phyloP scores from a whole-genome alignment of 2,888 invertebrate species.

The Argyresthia goedartella region DNA sequence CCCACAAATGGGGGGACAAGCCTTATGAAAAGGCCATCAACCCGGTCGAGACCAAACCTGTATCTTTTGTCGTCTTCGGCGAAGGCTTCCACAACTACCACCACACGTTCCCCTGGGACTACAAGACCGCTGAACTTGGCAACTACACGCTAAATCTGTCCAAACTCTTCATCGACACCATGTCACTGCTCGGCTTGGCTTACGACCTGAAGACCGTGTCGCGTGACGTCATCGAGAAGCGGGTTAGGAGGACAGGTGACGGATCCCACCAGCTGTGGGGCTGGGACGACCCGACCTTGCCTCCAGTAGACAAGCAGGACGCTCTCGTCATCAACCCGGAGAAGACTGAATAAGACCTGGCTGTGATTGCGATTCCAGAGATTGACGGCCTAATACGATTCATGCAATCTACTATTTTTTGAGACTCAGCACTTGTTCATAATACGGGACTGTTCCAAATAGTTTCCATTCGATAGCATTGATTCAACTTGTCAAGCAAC shows the following conservation, averaged over 20 bases:
- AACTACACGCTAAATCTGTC: conserved; percentile 78
- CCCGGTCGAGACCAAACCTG: conserved; percentile 77
- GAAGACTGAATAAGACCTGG: conserved; percentile 26
- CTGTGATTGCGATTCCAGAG: neutral
- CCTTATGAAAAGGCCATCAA: conserved; percentile 82
- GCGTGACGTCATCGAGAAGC: conserved; percentile 74
- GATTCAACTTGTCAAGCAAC: no score
- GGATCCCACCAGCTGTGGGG: conserved; percentile 82
- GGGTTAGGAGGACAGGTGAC: conserved; percentile 82
- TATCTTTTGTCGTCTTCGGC: conserved; percentile 76
- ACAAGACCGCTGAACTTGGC: conserved; percentile 84
- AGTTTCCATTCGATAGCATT: no score
- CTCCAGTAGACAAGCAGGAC: conserved; percentile 25
- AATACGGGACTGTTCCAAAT: no score
- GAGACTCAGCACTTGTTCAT: no score
- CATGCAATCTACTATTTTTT: no score
- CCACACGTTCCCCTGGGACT: conserved; percentile 88
- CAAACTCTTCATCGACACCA: conserved; percentile 82
- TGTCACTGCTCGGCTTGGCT: conserved; percentile 86
- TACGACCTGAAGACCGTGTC: conserved; percentile 89
- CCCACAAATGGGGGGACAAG: conserved; percentile 81
- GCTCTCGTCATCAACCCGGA: conserved; percentile 26
- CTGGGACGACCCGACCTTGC: conserved; percentile 73
- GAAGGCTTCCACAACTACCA: conserved; percentile 93
- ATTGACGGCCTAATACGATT: no score